A percentile compares a stretch with the other conserved stretches of the same genome.
These are phyloP conservation scores for Aphelenchoides avenae DNA, from an alignment of 1,140 invertebrate species.

Conservation along the genomic window DNA sequence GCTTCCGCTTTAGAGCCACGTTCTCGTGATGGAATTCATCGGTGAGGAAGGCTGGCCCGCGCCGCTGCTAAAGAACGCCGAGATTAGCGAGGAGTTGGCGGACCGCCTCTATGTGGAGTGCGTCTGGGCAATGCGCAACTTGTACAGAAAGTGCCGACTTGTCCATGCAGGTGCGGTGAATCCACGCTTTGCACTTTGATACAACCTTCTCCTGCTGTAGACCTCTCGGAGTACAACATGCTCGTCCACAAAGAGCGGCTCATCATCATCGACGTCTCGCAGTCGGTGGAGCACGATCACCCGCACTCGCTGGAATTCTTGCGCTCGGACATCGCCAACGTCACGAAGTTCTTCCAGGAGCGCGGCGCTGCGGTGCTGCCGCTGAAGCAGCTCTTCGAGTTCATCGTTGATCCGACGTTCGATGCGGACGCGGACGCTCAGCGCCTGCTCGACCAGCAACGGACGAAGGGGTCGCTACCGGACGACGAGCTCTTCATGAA, in stretches of 20 bases:
- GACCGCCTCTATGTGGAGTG: slow-evolving; percentile 78
- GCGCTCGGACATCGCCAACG: slow-evolving; percentile 87
- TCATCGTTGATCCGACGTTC: slow-evolving; percentile 73
- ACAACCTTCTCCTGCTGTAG: slow-evolving; percentile 18
- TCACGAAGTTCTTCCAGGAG: slow-evolving; percentile 84
- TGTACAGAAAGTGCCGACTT: slow-evolving; percentile 85
- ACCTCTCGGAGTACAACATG: slow-evolving; percentile 90
- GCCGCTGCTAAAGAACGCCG: slow-evolving; percentile 57
- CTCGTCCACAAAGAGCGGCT: slow-evolving; percentile 75
- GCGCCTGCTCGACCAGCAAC: slow-evolving; percentile 60
- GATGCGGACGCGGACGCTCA: slow-evolving; percentile 71
- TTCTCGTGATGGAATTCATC: slow-evolving; percentile 89
- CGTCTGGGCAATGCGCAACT: slow-evolving; percentile 80
- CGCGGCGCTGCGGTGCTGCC: slow-evolving; percentile 81
- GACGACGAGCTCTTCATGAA: slow-evolving; percentile 83
- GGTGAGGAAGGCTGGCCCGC: slow-evolving; percentile 83
- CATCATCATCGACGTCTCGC: slow-evolving; percentile 92
- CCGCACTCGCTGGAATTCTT: slow-evolving; percentile 88
- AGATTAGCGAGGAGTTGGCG: slow-evolving; percentile 61
- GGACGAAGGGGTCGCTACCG: slow-evolving; percentile 69
- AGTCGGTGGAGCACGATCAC: slow-evolving; percentile 96
- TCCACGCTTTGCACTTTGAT: background rate
- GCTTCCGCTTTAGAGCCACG: slow-evolving; percentile 70
- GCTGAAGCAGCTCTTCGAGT: slow-evolving; percentile 83
- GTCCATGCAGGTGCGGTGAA: slow-evolving; percentile 77